Percentiles rank a stretch among this genome's conserved stretches.
These are phyloP conservation scores for Frankliniella fusca DNA, from an alignment of 2,888 invertebrate species.

Conservation along the genomic window DNA sequence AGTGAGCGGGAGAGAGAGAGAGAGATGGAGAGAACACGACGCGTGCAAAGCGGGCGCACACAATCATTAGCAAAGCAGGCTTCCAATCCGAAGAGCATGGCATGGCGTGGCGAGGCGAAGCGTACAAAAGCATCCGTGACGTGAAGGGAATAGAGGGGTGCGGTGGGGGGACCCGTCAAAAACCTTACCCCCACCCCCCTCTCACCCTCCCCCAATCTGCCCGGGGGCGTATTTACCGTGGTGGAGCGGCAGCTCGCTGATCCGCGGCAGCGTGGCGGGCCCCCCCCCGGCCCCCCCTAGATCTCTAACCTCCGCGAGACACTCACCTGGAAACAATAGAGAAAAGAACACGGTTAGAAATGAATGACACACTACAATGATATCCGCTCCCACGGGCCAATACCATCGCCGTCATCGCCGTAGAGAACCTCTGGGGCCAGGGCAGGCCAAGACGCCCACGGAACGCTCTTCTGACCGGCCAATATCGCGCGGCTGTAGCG, in stretches of 20 bases:
- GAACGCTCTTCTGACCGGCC: neutral
- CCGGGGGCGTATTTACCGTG: neutral
- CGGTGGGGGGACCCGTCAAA: no score
- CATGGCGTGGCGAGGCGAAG: neutral
- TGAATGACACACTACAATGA: neutral
- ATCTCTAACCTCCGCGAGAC: neutral
- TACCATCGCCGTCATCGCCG: no score
- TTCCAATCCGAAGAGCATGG: neutral
- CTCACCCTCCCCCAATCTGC: no score
- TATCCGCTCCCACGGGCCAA: neutral
- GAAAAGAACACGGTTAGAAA: neutral
- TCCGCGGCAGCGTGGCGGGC: no score
- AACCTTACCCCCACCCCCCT: no score
- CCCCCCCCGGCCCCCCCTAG: neutral
- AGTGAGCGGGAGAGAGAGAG: neutral
- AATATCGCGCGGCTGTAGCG: neutral
- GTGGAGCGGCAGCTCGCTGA: neutral
- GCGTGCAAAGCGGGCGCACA: neutral
- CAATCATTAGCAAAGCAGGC: conserved; percentile 5
- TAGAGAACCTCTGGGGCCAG: neutral
- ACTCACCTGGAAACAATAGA: neutral
- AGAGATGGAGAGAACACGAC: neutral
- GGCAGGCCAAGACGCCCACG: neutral
- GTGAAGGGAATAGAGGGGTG: no score
- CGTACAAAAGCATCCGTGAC: no score